Evolutionary conservation across 2,113 vertebrate genomes (phyloP).

Genomic region (Aramus guarauna): DNA sequence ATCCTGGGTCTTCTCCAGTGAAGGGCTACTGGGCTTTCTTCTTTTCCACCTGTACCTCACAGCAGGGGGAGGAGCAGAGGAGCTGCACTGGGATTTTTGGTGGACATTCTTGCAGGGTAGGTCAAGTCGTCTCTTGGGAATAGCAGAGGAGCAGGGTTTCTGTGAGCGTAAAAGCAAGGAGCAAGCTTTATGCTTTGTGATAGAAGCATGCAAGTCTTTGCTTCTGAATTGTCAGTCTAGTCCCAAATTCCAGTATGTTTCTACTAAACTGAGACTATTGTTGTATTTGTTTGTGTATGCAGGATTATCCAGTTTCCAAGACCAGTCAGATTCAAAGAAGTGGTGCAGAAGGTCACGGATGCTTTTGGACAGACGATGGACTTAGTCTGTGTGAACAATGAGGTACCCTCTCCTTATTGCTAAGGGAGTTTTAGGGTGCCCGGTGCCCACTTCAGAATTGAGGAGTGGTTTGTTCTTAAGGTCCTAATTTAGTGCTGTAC

Average conservation of each 20-base stretch:
- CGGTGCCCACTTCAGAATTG: background rate
- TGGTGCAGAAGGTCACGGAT: slow-evolving; percentile 88
- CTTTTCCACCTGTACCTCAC: background rate
- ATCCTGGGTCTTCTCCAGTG: background rate
- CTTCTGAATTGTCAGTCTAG: background rate
- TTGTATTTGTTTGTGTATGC: background rate
- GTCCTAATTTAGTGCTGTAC: background rate
- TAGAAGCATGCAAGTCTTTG: background rate
- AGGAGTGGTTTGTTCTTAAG: background rate
- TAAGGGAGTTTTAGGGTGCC: background rate
- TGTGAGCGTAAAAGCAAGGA: background rate
- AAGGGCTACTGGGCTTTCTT: background rate
- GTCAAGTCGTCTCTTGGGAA: background rate
- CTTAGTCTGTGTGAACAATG: slow-evolving; percentile 83
- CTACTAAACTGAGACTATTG: background rate
- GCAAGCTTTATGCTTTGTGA: background rate
- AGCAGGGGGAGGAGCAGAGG: background rate
- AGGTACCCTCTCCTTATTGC: slow-evolving; percentile 69
- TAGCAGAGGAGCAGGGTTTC: background rate
- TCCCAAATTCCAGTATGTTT: background rate
- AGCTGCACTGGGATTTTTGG: background rate
- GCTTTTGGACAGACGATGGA: slow-evolving; percentile 92
- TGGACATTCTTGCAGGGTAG: background rate
- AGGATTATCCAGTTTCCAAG: slow-evolving; percentile 90
- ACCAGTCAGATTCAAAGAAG: slow-evolving; percentile 86